Percentiles rank a stretch among this genome's conserved stretches.
Evolutionary conservation across 2,888 invertebrate species (phyloP).

Genomic region (Schrankia costaestrigalis): DNA sequence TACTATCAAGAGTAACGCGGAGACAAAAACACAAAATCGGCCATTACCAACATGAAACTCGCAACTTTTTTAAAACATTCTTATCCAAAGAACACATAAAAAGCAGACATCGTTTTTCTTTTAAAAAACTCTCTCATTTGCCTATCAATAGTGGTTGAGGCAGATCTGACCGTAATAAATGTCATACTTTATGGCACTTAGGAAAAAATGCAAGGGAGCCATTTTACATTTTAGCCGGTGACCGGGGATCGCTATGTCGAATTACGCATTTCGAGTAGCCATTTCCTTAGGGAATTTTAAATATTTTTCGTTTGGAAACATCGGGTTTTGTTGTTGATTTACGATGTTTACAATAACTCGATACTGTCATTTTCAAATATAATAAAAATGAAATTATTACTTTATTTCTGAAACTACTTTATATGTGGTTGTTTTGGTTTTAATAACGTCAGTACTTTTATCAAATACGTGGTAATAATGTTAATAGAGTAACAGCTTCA

Average conservation of each 20-base stretch:
- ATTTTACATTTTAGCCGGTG: conserved; percentile 77
- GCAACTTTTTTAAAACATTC: conserved; percentile 69
- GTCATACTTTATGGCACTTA: conserved; percentile 80
- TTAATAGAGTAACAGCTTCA: no score
- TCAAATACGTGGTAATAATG: no score
- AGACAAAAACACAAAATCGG: conserved; percentile 43
- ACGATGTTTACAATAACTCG: conserved; percentile 28
- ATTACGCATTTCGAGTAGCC: conserved; percentile 72
- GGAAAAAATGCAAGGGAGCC: conserved; percentile 80
- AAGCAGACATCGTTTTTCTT: conserved; percentile 81
- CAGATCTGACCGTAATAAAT: conserved; percentile 81
- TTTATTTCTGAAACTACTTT: no score
- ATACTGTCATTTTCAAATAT: conserved; percentile 9
- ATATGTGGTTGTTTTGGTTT: no score
- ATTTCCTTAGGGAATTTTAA: conserved; percentile 69
- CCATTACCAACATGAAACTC: conserved; percentile 56
- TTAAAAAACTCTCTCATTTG: conserved; percentile 81
- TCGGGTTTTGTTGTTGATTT: conserved; percentile 34
- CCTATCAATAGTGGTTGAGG: conserved; percentile 80
- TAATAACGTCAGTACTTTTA: no score
- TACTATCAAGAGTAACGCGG: conserved; percentile 29
- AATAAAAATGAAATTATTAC: no score
- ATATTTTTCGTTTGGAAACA: conserved; percentile 39
- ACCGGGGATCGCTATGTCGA: conserved; percentile 73
- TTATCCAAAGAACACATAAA: conserved; percentile 78